Evolutionary conservation across 2,797 vertebrate species (phyloP), one percentile per base, ranked within the genome.

Genomic region (Taeniopygia guttata): DNA sequence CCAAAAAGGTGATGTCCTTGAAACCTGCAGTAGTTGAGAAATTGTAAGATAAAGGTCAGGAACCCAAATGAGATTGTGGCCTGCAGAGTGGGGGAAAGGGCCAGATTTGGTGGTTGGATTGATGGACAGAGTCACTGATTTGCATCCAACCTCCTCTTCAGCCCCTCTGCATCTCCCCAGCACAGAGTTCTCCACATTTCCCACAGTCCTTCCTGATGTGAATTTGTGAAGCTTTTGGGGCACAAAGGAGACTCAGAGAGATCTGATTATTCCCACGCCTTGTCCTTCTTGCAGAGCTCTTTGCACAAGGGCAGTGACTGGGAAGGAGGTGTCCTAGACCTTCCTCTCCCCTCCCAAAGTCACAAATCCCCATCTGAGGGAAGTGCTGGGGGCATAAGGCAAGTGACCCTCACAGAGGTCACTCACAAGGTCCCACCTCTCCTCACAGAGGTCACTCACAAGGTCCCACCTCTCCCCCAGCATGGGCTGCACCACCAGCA

Each of bases 351-450:
- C 5, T 76, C 40, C 9, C 32, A 49, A 87, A 91, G 5, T 19
- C 36, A 22, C 36, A 60, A 63, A 17, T 26, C 9, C 29, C 13
- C 1, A 15, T 17, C 10, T 32, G 87, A 84, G 72, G 16, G 55
- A 43, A 6, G 0, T 23, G 17, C 64, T 67, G 55, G 32, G 70
- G 60, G 42, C 13, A 40, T 3, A 5, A 8, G 40, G 56, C 67
- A 90, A 93, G 93, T 94, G 74, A 59, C 12, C 17, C 79, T 51
- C 9, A 10, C 74, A 91, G 87, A 93, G 95, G 95, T 97, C 95
- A 82, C 77, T 30, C 6, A 0, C 93, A 96, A 94, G 87, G 95
- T 91, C 83, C 83, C 84, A 36, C 26, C 62, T 91, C 16, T 74
- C 60, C 79, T n/a, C n/a, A n/a, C n/a, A n/a, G n/a, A n/a, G n/a